Evolutionary conservation across 2,888 invertebrate species (phyloP).

Genomic region (Agonopterix alstromeriana): DNA sequence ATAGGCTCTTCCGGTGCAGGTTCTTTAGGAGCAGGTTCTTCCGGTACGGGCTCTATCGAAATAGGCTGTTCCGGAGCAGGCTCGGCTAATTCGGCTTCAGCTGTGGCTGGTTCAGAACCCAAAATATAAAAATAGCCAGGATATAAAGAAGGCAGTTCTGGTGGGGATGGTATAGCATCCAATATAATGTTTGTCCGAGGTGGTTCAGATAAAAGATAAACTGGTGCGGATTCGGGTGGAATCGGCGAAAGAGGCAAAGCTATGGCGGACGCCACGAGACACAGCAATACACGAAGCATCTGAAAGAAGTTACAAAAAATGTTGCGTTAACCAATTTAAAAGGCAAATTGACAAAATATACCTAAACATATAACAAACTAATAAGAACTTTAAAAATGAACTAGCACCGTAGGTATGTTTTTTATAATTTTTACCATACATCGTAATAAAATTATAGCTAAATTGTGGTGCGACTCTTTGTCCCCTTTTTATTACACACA

Average conservation of each 20-base stretch:
- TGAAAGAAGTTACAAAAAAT: slow-evolving; percentile 15
- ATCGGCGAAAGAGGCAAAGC: slow-evolving; percentile 25
- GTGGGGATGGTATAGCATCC: slow-evolving; percentile 7
- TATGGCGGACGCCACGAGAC: slow-evolving; percentile 24
- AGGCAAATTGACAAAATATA: too few species aligned
- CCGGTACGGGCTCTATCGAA: neutral
- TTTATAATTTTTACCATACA: too few species aligned
- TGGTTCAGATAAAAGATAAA: neutral
- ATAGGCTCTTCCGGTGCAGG: neutral
- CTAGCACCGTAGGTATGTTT: too few species aligned
- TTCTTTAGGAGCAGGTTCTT: too few species aligned
- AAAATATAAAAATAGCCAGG: neutral
- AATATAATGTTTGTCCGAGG: slow-evolving; percentile 3
- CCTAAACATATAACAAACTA: too few species aligned
- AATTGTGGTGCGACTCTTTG: too few species aligned
- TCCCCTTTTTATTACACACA: too few species aligned
- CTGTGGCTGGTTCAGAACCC: too few species aligned
- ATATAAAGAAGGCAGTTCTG: slow-evolving; percentile 11
- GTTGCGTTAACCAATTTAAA: neutral
- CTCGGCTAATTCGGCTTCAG: too few species aligned
- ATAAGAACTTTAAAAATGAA: too few species aligned
- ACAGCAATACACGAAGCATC: slow-evolving; percentile 36
- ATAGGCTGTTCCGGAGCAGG: too few species aligned
- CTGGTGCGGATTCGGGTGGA: neutral
- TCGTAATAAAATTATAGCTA: too few species aligned